Base-by-base conservation (phyloP, 2,888 invertebrate species). In the Mamestra brassicae region DNA sequence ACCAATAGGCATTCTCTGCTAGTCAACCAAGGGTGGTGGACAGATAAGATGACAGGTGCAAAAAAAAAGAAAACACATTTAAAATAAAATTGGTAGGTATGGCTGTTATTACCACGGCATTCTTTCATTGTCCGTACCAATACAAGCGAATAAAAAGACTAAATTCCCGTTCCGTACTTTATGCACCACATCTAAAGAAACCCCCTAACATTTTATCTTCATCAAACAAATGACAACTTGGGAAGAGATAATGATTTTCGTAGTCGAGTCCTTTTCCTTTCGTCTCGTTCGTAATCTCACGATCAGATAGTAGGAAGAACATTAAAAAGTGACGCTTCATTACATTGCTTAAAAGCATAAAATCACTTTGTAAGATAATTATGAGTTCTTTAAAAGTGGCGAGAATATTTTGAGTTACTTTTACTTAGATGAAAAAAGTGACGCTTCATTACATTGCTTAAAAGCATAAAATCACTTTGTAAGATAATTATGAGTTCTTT, bases 311-410 rank as follows among this genome's bases (percentile, higher is more conserved):
- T 45, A 52, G 52, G 10, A 54, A 67, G 76, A 80, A 81, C 71
- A 85, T 82, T 86, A 78, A 78, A 87, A 83, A 82, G 47, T 70
- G 60, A 83, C 69, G 87, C 65, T 72, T 83, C 86, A 84, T 83
- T 88, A 81, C 52, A 57, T 71, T 65, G 62, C 57, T 81, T 78
- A 81, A 78, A 76, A 78, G 74, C 81, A 78, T 80, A 74, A 84
- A 87, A 87, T 84, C 69, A 78, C 74, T 80, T 79, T 75, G 73
- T 38, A 74, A 81, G 73, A 77, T 77, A 63, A 86, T 85, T 85
- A 78, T 62, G 68, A 78, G 63, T 78, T 84, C 52, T 62, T 73
- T 55, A 45, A 74, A 71, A 86, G 38, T 78, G 11, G 52, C 47
- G 17, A 50, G 62, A 76, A 74, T 61, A 74, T 86, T 86, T 77